phyloP scores from a whole-genome alignment of 2,113 vertebrate genomes.

The Anolis sagrei region DNA sequence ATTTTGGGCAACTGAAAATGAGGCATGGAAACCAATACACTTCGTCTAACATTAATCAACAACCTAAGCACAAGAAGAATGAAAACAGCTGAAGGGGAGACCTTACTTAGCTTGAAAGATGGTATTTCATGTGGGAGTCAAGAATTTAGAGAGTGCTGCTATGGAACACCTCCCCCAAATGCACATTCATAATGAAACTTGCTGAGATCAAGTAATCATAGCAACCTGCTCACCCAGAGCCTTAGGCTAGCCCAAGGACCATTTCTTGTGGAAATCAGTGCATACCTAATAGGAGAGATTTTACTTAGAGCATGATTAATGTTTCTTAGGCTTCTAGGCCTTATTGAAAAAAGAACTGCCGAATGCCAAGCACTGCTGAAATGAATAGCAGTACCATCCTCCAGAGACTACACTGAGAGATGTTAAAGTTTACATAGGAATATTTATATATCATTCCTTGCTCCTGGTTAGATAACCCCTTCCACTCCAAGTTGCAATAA shows the following conservation, averaged over 20 bases:
- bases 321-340: constrained; percentile 2
- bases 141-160: constrained; percentile 2
- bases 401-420: constrained; percentile 12
- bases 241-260: constrained; percentile 38
- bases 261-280: constrained; percentile 43
- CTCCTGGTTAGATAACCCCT: constrained; percentile 33
- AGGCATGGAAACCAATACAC: constrained; percentile 35
- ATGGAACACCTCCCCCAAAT: neutral
- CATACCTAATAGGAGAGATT: constrained; percentile 43
- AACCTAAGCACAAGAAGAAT: neutral
- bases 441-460: constrained; percentile 45
- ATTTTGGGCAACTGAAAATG: constrained; percentile 16
- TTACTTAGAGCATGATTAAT: constrained; percentile 50
- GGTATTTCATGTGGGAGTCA: accelerated
- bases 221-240: constrained; percentile 22
- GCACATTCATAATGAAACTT: neutral
- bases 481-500: neutral
- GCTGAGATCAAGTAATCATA: constrained; percentile 18
- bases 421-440: constrained; percentile 14
- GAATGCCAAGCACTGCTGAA: constrained; percentile 43
- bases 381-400: constrained; percentile 36
- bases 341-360: constrained; percentile 31
- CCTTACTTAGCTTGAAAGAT: constrained; percentile 5
- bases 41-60: constrained; percentile 36
- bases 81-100: constrained; percentile 13